phyloP scores from a whole-genome alignment of 23 tunicate genomes.

The Oikopleura dioica region DNA sequence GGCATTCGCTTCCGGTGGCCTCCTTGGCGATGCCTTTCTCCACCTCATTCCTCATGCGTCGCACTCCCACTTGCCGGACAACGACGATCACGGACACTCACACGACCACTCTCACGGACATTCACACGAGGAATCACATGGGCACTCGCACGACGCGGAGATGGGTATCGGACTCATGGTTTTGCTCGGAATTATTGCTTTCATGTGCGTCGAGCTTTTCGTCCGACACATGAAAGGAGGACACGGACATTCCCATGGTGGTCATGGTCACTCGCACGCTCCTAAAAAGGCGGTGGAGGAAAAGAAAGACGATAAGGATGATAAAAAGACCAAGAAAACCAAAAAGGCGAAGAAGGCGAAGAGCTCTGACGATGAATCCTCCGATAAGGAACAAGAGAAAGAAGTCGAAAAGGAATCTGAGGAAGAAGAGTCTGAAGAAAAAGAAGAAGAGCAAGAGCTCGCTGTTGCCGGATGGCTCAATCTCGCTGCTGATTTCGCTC shows the following conservation, averaged over 20 bases:
- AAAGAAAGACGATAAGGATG: conserved; percentile 7
- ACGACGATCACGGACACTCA: conserved; percentile 24
- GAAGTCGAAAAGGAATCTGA: conserved; percentile 14
- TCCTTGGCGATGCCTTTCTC: conserved; percentile 84
- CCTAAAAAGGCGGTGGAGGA: conserved; percentile 4
- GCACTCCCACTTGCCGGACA: conserved; percentile 66
- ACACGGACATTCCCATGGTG: conserved; percentile 24
- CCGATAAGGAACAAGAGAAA: conserved; percentile 18
- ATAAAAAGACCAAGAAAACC: no score
- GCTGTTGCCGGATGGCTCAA: conserved; percentile 73
- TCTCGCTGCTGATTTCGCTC: conserved; percentile 84
- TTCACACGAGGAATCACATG: conserved; percentile 29
- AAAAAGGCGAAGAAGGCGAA: no score
- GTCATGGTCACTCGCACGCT: conserved; percentile 17
- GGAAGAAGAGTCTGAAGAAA: conserved; percentile 10
- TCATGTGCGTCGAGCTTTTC: conserved; percentile 59
- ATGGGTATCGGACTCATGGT: conserved; percentile 80
- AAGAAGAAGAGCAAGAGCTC: conserved; percentile 29
- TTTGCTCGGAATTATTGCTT: conserved; percentile 48
- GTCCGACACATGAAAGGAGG: conserved; percentile 71
- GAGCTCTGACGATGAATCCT: conserved; percentile 16
- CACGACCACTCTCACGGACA: conserved; percentile 28
- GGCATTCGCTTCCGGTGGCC: conserved; percentile 89
- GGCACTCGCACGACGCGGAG: conserved; percentile 57
- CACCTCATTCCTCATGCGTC: conserved; percentile 89